phyloP scores from a whole-genome alignment of 1,140 invertebrate species.

The Tetramorium parvispinum region DNA sequence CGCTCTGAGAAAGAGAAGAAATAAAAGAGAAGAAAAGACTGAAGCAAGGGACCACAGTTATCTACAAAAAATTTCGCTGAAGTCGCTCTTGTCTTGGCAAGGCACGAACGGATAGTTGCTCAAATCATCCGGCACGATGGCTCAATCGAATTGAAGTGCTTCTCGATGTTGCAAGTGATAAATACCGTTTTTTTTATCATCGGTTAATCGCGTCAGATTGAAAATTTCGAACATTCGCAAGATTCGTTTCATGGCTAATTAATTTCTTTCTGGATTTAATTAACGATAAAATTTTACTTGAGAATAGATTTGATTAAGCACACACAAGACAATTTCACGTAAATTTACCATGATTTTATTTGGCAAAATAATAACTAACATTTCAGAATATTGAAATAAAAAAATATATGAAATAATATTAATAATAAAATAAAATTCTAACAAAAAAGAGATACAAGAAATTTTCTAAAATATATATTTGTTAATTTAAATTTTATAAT shows the following conservation, averaged over 20 bases:
- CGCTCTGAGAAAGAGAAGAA: neutral
- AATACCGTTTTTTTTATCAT: constrained; percentile 46
- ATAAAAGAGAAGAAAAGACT: neutral
- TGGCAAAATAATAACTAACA: neutral
- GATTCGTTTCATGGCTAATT: constrained; percentile 48
- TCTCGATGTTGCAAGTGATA: constrained; percentile 63
- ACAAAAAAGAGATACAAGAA: neutral
- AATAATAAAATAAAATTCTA: neutral
- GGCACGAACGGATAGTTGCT: constrained; percentile 66
- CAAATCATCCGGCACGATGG: constrained; percentile 60
- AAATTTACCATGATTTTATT: neutral
- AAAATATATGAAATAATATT: neutral
- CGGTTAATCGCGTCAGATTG: neutral
- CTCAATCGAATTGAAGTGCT: constrained; percentile 73
- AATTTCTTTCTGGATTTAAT: constrained; percentile 34
- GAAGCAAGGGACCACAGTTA: constrained; percentile 2
- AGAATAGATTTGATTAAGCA: neutral
- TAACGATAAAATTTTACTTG: neutral
- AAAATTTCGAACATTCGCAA: constrained; percentile 15
- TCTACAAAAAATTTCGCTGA: constrained; percentile 17
- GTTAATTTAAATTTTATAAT: neutral
- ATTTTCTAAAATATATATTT: neutral
- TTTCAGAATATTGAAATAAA: constrained; percentile 6
- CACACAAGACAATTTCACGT: neutral
- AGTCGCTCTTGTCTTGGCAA: constrained; percentile 30